Evolutionary conservation across 2,113 vertebrate genomes (phyloP).

Genomic region (Calidris pugnax): DNA sequence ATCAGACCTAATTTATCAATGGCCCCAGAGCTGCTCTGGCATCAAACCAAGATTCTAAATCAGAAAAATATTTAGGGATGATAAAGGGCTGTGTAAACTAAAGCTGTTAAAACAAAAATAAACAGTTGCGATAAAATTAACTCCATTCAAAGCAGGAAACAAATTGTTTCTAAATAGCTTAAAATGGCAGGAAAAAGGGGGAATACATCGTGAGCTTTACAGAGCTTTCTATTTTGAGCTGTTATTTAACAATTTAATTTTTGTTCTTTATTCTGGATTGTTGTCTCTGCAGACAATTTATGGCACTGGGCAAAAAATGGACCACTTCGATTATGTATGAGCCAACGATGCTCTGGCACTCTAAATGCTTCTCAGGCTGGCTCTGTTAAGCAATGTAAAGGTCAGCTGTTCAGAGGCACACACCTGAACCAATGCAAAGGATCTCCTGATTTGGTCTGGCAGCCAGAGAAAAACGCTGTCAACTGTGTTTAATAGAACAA

Average conservation of each 20-base stretch:
- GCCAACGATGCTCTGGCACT: background rate
- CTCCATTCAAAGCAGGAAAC: conserved; percentile 54
- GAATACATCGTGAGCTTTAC: background rate
- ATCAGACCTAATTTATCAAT: background rate
- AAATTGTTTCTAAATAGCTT: conserved; percentile 30
- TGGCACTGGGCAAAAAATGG: background rate
- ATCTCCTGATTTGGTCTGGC: background rate
- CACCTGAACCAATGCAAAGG: background rate
- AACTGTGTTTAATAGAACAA: background rate
- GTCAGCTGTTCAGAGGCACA: background rate
- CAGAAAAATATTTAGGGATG: conserved; percentile 28
- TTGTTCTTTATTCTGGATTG: background rate
- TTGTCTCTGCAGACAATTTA: background rate
- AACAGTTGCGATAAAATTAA: conserved; percentile 27
- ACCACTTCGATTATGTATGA: background rate
- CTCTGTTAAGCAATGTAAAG: background rate
- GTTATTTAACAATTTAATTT: conserved; percentile 17
- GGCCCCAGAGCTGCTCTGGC: background rate
- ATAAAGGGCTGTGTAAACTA: conserved; percentile 35
- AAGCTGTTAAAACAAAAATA: conserved; percentile 60
- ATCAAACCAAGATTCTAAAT: conserved; percentile 29
- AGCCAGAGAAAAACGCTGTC: background rate
- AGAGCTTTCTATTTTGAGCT: conserved; percentile 32
- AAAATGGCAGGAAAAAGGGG: background rate
- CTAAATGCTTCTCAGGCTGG: background rate